phyloP scores from a whole-genome alignment of 2,797 vertebrate species.

The Eidolon dupreanum region DNA sequence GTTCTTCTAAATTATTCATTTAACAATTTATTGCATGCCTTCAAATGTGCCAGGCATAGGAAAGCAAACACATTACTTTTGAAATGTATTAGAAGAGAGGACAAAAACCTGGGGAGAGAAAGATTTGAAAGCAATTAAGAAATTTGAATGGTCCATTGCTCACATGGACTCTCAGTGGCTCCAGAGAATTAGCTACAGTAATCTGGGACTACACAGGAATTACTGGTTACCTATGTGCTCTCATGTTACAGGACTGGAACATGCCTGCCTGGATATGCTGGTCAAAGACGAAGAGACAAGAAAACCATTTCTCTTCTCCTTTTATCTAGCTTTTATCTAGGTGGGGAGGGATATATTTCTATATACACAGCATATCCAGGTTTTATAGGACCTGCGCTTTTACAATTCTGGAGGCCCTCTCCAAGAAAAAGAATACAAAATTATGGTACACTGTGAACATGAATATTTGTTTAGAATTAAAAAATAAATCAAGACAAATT shows the following conservation, averaged over 20 bases:
- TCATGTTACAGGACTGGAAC: background rate
- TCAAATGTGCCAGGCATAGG: conserved; percentile 20
- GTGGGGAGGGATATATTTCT: background rate
- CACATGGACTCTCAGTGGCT: background rate
- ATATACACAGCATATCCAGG: background rate
- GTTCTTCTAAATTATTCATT: conserved; percentile 60
- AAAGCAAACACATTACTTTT: conserved; percentile 37
- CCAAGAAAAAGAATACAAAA: background rate
- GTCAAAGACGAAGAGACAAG: background rate
- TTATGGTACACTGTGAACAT: background rate
- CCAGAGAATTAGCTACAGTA: background rate
- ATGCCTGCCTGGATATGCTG: background rate
- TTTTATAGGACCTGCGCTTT: background rate
- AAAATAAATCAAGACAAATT: conserved; percentile 38
- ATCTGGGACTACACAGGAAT: background rate
- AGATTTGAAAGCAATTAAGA: background rate
- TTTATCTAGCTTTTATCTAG: background rate
- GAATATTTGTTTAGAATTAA: conserved; percentile 5
- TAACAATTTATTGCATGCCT: conserved; percentile 48
- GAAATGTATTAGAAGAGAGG: conserved; percentile 14
- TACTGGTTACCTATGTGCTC: background rate
- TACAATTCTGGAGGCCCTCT: background rate
- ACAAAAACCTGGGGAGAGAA: background rate
- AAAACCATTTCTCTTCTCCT: background rate
- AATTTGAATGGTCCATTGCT: background rate